A percentile compares a stretch with the other conserved stretches of the same genome.
These are phyloP conservation scores for Nibea coibor DNA, from an alignment of 2,113 vertebrate genomes.

Conservation along the genomic window DNA sequence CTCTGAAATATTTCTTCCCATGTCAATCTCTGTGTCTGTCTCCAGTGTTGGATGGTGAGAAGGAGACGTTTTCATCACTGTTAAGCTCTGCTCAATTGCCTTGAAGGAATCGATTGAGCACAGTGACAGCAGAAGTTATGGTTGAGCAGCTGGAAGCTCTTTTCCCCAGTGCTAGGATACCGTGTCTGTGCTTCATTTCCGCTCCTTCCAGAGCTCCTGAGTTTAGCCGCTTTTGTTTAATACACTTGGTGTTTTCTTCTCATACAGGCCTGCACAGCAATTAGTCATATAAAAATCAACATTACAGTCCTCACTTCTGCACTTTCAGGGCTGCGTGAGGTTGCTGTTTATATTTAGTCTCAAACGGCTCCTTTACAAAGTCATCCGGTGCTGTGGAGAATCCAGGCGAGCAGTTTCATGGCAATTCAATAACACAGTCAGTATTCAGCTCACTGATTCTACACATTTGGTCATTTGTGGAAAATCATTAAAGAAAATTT, in stretches of 20 bases:
- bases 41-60: constrained; percentile 23
- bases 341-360: constrained; percentile 18
- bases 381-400: neutral
- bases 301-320: neutral
- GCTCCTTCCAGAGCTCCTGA: neutral
- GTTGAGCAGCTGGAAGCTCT: constrained; percentile 14
- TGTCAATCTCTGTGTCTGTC: constrained; percentile 19
- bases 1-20: constrained; percentile 16
- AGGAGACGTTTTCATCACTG: constrained; percentile 45
- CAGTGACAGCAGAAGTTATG: constrained; percentile 43
- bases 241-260: constrained; percentile 9
- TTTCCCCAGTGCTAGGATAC: constrained; percentile 10
- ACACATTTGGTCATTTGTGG: neutral
- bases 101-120: constrained; percentile 48
- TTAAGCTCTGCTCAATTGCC: constrained; percentile 28
- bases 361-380: constrained; percentile 11
- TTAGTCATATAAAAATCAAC: constrained; percentile 12
- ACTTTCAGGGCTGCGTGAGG: constrained; percentile 6
- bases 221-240: neutral
- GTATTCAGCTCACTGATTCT: neutral
- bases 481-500: neutral
- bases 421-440: neutral
- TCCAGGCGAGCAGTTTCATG: neutral
- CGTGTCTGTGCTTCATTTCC: constrained; percentile 3
- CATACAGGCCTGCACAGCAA: neutral